phyloP scores from a whole-genome alignment of 2,113 vertebrate genomes.

The Pongo abelii region DNA sequence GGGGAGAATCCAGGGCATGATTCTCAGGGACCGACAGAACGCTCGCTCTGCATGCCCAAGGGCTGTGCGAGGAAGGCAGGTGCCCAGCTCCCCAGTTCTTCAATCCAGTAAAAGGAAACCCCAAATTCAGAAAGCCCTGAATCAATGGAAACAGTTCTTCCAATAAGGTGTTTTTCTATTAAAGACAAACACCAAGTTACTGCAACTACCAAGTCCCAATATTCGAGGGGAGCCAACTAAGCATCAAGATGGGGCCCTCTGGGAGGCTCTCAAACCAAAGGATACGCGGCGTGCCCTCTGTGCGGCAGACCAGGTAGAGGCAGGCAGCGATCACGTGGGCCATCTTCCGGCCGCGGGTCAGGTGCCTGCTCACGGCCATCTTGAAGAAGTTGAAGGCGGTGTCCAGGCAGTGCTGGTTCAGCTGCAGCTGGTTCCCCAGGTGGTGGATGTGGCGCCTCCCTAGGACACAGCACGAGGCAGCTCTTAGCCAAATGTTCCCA shows the following conservation, averaged over 20 bases:
- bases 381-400: constrained; percentile 99
- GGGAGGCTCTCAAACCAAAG: constrained; percentile 76
- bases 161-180: not conserved
- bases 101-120: fast-evolving
- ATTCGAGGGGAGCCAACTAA: fast-evolving
- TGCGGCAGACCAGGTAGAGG: constrained; percentile 97
- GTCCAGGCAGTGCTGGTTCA: constrained; percentile 96
- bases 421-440: constrained; percentile 95
- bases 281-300: constrained; percentile 97
- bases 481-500: too few species aligned
- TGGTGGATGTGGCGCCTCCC: constrained; percentile 92
- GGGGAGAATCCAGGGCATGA: not conserved
- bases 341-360: constrained; percentile 92
- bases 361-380: constrained; percentile 94
- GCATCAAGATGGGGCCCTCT: not conserved
- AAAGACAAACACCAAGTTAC: too few species aligned
- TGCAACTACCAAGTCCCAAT: fast-evolving
- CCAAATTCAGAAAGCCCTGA: not conserved
- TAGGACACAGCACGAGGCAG: constrained; percentile 59
- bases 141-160: fast-evolving
- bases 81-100: too few species aligned
- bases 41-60: fast-evolving
- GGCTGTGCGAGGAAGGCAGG: not conserved
- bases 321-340: constrained; percentile 94
- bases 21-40: not conserved